These are phyloP conservation scores for Channa striata DNA, from an alignment of 2,797 vertebrate genomes.

Conservation along the genomic window DNA sequence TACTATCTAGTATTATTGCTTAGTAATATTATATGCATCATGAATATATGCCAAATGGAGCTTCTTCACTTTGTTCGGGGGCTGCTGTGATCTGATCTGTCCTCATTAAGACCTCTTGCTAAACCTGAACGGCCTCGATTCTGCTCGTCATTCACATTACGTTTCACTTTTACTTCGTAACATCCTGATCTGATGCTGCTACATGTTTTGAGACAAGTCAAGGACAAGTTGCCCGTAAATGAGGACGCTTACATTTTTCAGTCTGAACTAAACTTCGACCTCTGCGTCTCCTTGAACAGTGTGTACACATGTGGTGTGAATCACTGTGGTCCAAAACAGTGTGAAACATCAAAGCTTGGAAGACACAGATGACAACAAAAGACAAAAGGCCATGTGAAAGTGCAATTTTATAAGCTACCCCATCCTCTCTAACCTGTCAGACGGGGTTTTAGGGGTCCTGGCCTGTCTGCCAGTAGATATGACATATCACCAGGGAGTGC, in stretches of 20 bases:
- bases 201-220: constrained; percentile 10
- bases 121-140: constrained; percentile 6
- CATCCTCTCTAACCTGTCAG: constrained; percentile 72
- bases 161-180: constrained; percentile 12
- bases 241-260: constrained; percentile 47
- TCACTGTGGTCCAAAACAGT: constrained; percentile 61
- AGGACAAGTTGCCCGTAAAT: constrained; percentile 30
- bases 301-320: constrained; percentile 26
- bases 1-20: background rate
- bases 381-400: constrained; percentile 75
- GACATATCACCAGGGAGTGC: constrained; percentile 53
- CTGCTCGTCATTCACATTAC: background rate
- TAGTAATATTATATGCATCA: background rate
- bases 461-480: constrained; percentile 68
- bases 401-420: constrained; percentile 47
- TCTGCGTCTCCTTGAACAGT: constrained; percentile 46
- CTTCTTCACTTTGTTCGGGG: background rate
- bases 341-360: constrained; percentile 60
- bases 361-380: constrained; percentile 69
- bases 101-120: background rate
- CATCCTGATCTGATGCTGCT: constrained; percentile 1
- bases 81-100: background rate
- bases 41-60: background rate
- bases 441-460: constrained; percentile 64
- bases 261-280: constrained; percentile 48